phyloP scores from a whole-genome alignment of 2,113 vertebrate genomes.

The Thamnaconus septentrionalis region DNA sequence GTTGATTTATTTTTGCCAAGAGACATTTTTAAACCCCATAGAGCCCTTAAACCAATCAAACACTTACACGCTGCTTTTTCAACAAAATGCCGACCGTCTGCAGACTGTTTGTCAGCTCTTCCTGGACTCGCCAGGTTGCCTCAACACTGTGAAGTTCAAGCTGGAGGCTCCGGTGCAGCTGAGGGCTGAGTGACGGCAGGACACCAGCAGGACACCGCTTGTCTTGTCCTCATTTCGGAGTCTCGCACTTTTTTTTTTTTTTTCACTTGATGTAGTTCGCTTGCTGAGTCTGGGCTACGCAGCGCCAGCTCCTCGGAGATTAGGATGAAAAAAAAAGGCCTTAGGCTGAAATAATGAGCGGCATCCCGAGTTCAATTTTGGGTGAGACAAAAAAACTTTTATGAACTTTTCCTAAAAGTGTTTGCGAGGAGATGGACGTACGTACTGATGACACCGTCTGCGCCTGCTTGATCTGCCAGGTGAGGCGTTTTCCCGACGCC shows the following conservation, averaged over 20 bases:
- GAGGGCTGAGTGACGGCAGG: too few relatives aligned
- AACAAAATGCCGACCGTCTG: too few relatives aligned
- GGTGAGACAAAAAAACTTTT: constrained; percentile 23
- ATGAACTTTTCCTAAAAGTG: background rate
- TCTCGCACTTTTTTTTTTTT: constrained; percentile 35
- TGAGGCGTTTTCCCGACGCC: constrained; percentile 45
- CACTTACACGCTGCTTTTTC: too few relatives aligned
- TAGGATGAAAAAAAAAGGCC: constrained; percentile 3
- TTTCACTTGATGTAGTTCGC: constrained; percentile 25
- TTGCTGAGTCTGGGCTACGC: constrained; percentile 24
- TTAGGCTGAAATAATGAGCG: constrained; percentile 43
- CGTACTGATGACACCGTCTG: background rate
- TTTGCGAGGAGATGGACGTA: constrained; percentile 1
- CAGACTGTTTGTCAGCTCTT: too few relatives aligned
- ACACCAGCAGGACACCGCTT: background rate
- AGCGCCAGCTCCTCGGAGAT: constrained; percentile 31
- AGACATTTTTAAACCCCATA: too few relatives aligned
- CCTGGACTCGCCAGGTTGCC: too few relatives aligned
- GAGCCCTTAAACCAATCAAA: too few relatives aligned
- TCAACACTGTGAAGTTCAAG: too few relatives aligned
- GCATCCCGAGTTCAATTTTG: constrained; percentile 28
- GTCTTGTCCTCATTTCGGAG: constrained; percentile 54
- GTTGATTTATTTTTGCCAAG: too few relatives aligned
- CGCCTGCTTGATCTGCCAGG: constrained; percentile 26
- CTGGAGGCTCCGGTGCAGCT: too few relatives aligned